A percentile compares a stretch with the other conserved stretches of the same genome.
Conservation (phyloP, 2,888 invertebrate species). For the Rhagium mordax region DNA sequence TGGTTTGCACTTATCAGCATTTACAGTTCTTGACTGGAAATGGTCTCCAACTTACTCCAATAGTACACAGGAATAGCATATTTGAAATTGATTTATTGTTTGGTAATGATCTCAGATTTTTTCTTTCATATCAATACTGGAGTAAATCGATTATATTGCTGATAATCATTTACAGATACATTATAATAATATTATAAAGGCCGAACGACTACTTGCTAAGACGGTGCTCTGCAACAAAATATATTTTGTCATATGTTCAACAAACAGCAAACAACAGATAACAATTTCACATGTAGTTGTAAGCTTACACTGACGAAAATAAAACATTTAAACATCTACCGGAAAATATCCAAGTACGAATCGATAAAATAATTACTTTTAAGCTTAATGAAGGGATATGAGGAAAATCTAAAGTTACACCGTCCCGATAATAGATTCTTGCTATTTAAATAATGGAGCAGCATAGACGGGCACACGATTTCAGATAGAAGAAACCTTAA, state of each 20-base stretch:
- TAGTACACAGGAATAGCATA: no score
- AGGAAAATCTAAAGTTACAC: conserved; percentile 19
- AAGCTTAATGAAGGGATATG: conserved; percentile 1
- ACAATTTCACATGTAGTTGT: conserved; percentile 38
- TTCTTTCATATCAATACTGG: no score
- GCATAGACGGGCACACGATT: conserved; percentile 18
- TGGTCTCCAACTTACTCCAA: no score
- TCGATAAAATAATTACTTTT: not conserved
- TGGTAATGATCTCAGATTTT: no score
- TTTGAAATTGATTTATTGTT: no score
- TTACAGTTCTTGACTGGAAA: no score
- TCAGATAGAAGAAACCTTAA: not conserved
- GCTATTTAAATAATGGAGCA: not conserved
- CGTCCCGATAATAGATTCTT: conserved; percentile 18
- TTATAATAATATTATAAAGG: conserved; percentile 52
- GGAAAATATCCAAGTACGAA: not conserved
- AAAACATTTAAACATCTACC: conserved; percentile 30
- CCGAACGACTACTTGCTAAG: conserved; percentile 66
- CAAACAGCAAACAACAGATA: conserved; percentile 40
- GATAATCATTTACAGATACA: not conserved
- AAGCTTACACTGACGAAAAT: conserved; percentile 40
- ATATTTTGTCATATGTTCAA: conserved; percentile 11
- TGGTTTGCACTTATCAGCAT: no score
- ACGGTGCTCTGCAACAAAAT: conserved; percentile 54
- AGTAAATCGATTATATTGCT: not conserved